Percentiles rank a stretch among this genome's conserved stretches.
These are phyloP conservation scores for Grapholita molesta DNA, from an alignment of 1,140 invertebrate species.

Conservation along the genomic window DNA sequence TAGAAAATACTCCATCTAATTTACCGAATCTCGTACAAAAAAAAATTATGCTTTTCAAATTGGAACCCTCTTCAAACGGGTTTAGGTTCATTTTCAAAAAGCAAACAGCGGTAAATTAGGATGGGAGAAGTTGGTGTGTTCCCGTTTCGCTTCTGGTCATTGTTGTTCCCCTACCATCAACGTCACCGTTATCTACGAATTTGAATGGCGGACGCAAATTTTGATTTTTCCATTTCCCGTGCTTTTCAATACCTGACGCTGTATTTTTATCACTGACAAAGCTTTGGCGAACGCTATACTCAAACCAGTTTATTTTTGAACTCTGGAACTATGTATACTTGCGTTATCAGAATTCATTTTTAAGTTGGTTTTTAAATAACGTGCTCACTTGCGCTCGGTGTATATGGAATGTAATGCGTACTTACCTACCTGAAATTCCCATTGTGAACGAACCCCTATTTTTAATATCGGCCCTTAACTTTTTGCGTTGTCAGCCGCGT, in stretches of 20 bases:
- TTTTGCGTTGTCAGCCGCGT: slow-evolving; percentile 36
- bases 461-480: slow-evolving; percentile 60
- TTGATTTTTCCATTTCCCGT: slow-evolving; percentile 66
- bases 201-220: slow-evolving; percentile 52
- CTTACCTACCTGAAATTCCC: slow-evolving; percentile 32
- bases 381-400: slow-evolving; percentile 18
- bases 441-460: slow-evolving; percentile 51
- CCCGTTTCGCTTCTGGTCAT: slow-evolving; percentile 24
- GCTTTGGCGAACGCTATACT: background rate
- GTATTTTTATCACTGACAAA: background rate
- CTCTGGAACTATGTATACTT: background rate
- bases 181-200: slow-evolving; percentile 44
- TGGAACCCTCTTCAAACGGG: background rate
- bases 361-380: background rate
- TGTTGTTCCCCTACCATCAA: slow-evolving; percentile 25
- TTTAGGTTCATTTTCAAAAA: background rate
- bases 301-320: background rate
- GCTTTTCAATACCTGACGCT: slow-evolving; percentile 17
- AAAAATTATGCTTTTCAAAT: background rate
- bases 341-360: background rate
- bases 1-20: background rate
- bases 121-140: slow-evolving; percentile 3
- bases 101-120: background rate
- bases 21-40: background rate
- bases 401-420: slow-evolving; percentile 27